A percentile compares a stretch with the other conserved stretches of the same genome.
phyloP scores from a whole-genome alignment of 2,888 invertebrate species.

The Chrysolina oricalcia region DNA sequence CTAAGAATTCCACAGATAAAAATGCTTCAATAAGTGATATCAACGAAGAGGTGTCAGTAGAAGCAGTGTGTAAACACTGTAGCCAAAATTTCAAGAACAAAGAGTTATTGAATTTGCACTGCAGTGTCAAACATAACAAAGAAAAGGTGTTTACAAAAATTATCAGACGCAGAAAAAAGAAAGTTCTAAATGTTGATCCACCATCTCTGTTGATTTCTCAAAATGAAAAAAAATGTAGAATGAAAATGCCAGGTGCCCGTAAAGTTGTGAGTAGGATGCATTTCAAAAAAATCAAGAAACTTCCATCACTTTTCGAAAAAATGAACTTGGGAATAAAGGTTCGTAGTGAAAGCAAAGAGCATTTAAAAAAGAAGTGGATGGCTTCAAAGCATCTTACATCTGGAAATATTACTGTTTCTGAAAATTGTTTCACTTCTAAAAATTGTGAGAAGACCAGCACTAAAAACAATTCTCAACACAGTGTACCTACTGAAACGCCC shows the following conservation, averaged over 20 bases:
- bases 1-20: background rate
- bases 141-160: background rate
- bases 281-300: background rate
- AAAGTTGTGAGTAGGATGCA: background rate
- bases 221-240: background rate
- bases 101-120: constrained; percentile 16
- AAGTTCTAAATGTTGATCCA: background rate
- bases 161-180: background rate
- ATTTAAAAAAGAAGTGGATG: background rate
- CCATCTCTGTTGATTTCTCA: background rate
- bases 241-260: background rate
- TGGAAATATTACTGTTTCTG: background rate
- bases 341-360: background rate
- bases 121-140: constrained; percentile 14
- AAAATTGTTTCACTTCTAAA: background rate
- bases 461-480: background rate
- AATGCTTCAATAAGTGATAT: background rate
- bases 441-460: background rate
- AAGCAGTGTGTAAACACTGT: constrained; percentile 12
- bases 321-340: background rate
- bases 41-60: background rate
- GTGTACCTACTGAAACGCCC: background rate
- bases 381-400: background rate
- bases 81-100: constrained; percentile 16
- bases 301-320: background rate